phyloP scores from a whole-genome alignment of 1,140 invertebrate genomes.

The Drosophila bocqueti region DNA sequence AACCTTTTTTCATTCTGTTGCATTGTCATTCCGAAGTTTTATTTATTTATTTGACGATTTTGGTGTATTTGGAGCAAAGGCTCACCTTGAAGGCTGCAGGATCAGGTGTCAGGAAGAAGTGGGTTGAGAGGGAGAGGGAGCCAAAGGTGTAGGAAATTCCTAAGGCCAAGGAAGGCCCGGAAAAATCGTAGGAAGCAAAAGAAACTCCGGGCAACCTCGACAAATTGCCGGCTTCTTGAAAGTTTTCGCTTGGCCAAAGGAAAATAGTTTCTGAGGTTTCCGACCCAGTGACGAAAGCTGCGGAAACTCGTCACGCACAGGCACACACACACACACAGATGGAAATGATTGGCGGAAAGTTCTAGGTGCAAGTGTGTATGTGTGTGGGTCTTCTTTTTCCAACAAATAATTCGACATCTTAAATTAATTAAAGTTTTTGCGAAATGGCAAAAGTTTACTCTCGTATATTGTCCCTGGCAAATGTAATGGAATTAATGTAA shows the following conservation, averaged over 20 bases:
- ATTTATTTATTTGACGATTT: background rate
- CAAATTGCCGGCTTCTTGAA: slow-evolving; percentile 39
- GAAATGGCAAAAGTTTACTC: slow-evolving; percentile 18
- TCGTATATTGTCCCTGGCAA: slow-evolving; percentile 2
- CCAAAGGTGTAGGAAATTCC: slow-evolving; percentile 37
- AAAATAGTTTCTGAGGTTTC: slow-evolving; percentile 38
- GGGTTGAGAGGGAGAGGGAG: background rate
- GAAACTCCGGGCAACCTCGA: slow-evolving; percentile 12
- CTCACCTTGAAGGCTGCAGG: slow-evolving; percentile 48
- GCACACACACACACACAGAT: background rate
- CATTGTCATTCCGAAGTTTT: background rate
- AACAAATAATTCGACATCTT: slow-evolving; percentile 40
- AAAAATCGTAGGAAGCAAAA: background rate
- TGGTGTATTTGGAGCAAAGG: background rate
- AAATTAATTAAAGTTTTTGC: slow-evolving; percentile 49
- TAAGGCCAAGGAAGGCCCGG: background rate
- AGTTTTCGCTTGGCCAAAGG: slow-evolving; percentile 18
- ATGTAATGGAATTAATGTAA: slow-evolving; percentile 17
- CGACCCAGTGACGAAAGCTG: slow-evolving; percentile 29
- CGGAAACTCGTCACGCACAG: slow-evolving; percentile 13
- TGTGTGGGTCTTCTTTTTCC: background rate
- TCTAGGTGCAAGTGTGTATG: no score
- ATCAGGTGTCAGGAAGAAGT: slow-evolving; percentile 21
- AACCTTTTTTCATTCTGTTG: no score
- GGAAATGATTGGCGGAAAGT: slow-evolving; percentile 27